Evolutionary conservation across 2,113 vertebrate species (phyloP), one percentile per base, ranked within the genome.

Genomic region (Alouatta palliata): DNA sequence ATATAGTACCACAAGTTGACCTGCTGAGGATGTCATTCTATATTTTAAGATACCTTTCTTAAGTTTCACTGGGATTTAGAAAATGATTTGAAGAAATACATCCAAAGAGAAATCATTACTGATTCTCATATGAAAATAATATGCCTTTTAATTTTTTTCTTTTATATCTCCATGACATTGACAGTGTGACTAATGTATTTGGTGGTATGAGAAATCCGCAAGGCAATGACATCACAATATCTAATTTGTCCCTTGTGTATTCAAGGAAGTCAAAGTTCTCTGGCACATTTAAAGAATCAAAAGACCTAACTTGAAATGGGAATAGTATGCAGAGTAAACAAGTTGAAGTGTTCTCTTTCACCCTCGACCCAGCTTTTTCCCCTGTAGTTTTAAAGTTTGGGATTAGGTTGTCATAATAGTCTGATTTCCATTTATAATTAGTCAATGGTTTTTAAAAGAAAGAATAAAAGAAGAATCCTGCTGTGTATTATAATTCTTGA

Each of bases 141-240:
- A 89, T 90, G 27, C 0, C 96, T 92, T 87, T 73, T 19, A 56
- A 23, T 79, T 66, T 87, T 97, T 93, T 97, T 95, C 86, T 97
- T 97, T 98, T 68, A 49, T 97, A 94, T 96, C 93, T 95, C 97
- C 73, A 81, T 91, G 94, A 94, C 97, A 95, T 93, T 97, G 97
- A 98, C 97, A 98, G 97, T 85, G 94, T 98, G 98, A 98, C 97
- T 98, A 97, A 98, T 98, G 97, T 90, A 97, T 91, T 98, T 98
- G 97, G 86, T 98, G 93, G 97, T 97, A 97, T 97, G 98, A 98
- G 98, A 99, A 98, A 95, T 98, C 97, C n/a, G 0, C 92, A 91
- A 98, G 90, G 97, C 97, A 98, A 98, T 98, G 98, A 98, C 98
- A 98, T 98, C 98, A 98, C 95, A 91, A 97, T 98, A 95, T 98